Evolutionary conservation across 2,113 vertebrate genomes (phyloP).

Genomic region (Ptilonorhynchus violaceus): DNA sequence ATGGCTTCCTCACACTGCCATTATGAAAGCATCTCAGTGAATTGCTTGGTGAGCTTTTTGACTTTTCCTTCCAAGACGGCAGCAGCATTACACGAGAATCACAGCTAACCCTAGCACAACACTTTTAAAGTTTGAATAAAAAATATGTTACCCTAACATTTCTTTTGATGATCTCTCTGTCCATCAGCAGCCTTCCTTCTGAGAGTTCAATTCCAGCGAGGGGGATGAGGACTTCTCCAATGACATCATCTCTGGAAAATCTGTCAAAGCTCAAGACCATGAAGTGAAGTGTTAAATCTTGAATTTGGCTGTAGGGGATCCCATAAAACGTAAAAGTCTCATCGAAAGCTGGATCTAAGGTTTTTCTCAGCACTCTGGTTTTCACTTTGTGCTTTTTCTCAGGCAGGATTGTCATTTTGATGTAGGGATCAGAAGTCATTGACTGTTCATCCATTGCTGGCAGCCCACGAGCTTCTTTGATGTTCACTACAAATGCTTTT

Average conservation of each 20-base stretch:
- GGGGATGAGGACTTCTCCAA: constrained; percentile 93
- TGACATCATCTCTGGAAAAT: constrained; percentile 95
- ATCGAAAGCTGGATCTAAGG: constrained; percentile 94
- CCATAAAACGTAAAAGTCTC: constrained; percentile 98
- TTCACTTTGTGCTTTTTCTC: constrained; percentile 99
- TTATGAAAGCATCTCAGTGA: background rate
- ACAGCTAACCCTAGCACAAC: background rate
- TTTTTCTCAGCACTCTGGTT: constrained; percentile 95
- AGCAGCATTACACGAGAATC: background rate
- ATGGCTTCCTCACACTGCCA: background rate
- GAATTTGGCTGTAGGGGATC: constrained; percentile 85
- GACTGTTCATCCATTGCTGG: constrained; percentile 96
- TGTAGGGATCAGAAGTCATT: constrained; percentile 96
- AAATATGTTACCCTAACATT: constrained; percentile 89
- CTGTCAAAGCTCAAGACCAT: constrained; percentile 95
- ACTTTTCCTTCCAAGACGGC: background rate
- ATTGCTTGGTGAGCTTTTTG: background rate
- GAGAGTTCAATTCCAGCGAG: constrained; percentile 87
- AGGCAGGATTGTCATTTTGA: constrained; percentile 95
- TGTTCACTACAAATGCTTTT: constrained; percentile 95
- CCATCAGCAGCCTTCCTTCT: constrained; percentile 90
- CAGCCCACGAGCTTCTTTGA: constrained; percentile 92
- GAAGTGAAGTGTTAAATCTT: constrained; percentile 91
- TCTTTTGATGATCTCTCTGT: constrained; percentile 93
- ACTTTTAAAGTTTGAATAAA: background rate